Conservation (phyloP, 2,113 vertebrate species). For the Motacilla tschutschensis region DNA sequence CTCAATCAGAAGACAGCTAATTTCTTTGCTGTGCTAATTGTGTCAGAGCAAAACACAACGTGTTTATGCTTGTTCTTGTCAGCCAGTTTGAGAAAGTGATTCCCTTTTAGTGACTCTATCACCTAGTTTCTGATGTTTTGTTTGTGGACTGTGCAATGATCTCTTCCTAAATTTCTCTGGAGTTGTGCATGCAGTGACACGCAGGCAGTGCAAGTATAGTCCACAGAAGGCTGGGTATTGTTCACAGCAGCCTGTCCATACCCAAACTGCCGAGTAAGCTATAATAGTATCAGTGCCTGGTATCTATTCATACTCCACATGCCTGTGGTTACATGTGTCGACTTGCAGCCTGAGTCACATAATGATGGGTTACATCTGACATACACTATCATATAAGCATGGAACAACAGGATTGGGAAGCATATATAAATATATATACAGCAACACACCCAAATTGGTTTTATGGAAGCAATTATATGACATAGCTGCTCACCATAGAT, state of each 20-base stretch:
- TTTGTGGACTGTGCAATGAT: not conserved
- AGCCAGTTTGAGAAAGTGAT: conserved; percentile 1
- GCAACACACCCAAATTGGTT: not conserved
- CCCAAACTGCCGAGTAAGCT: conserved; percentile 5
- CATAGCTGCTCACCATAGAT: not conserved
- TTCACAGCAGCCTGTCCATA: not conserved
- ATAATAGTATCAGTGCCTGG: not conserved
- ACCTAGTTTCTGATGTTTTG: not conserved
- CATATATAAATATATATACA: not conserved
- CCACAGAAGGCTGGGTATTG: not conserved
- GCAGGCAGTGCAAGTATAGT: not conserved
- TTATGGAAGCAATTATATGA: not conserved
- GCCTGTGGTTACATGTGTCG: conserved; percentile 8
- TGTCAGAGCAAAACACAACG: conserved; percentile 10
- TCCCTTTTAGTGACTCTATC: not conserved
- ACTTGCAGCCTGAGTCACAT: conserved; percentile 35
- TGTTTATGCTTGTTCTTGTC: not conserved
- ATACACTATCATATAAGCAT: not conserved
- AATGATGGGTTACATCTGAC: conserved; percentile 1
- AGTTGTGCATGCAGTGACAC: not conserved
- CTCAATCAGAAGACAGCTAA: conserved; percentile 29
- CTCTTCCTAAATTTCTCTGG: not conserved
- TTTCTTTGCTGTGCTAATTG: conserved; percentile 39
- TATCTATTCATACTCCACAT: not conserved
- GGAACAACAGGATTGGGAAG: not conserved